phyloP scores from a whole-genome alignment of 2,888 invertebrate species.

The Malacosoma neustria region DNA sequence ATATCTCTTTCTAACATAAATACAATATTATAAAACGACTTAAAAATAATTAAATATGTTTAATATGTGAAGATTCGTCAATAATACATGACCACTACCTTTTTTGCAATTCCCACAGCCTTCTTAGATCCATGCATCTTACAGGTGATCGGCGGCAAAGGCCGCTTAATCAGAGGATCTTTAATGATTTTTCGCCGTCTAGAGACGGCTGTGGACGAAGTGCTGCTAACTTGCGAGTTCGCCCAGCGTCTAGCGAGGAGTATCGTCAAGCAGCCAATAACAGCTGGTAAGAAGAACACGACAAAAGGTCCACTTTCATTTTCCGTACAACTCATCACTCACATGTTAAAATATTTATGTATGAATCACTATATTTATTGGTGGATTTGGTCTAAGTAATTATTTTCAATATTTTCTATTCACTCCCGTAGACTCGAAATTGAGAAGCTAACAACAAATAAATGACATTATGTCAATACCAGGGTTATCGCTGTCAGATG shows the following conservation, averaged over 20 bases:
- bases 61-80: too few species aligned
- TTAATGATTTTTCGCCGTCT: constrained; percentile 68
- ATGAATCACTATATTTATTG: constrained; percentile 46
- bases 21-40: too few species aligned
- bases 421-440: constrained; percentile 12
- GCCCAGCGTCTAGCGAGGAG: constrained; percentile 69
- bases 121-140: constrained; percentile 62
- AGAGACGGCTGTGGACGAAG: constrained; percentile 62
- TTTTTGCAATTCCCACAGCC: constrained; percentile 43
- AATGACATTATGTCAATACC: too few species aligned
- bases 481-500: too few species aligned
- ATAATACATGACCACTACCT: too few species aligned
- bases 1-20: too few species aligned
- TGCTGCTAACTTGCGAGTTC: constrained; percentile 55
- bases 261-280: constrained; percentile 69
- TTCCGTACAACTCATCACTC: constrained; percentile 75
- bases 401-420: constrained; percentile 27
- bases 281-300: constrained; percentile 70
- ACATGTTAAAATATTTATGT: constrained; percentile 63
- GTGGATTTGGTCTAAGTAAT: background rate
- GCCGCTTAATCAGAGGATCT: constrained; percentile 62
- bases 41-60: too few species aligned
- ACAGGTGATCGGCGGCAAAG: constrained; percentile 51
- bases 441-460: too few species aligned
- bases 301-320: constrained; percentile 73